Evolutionary conservation across 2,888 invertebrate genomes (phyloP), one percentile per base, ranked within the genome.

Genomic region (Schizotus pectinicornis): DNA sequence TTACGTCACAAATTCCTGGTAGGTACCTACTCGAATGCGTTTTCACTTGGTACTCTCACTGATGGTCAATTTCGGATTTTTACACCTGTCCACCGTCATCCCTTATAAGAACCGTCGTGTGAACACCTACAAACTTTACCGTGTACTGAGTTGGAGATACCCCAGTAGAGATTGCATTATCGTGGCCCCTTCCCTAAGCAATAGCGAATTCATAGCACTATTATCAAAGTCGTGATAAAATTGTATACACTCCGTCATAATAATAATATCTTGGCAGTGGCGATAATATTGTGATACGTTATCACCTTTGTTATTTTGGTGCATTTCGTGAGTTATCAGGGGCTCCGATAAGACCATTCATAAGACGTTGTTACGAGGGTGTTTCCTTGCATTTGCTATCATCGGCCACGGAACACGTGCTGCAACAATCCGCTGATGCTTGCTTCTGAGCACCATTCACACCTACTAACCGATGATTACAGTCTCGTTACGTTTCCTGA

Each of bases 151-250:
- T 61, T 65, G 51, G 61, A 72, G 63, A 67, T 72, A 71, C 70
- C 65, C 70, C 65, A 63, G 70, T 67, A 65, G 68, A 75, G 75
- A 75, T 75, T 74, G 69, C 71, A 73, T 68, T 75, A 74, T 74
- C 75, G 69, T 67, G 51, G 60, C 74, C 75, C 75, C 75, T 75
- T 74, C 74, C 74, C 67, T 69, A 70, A 62, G 68, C 74, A 72
- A 73, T 75, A 74, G 74, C 75, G 68, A 76, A 75, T 76, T 76
- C 73, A 71, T 72, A 72, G 71, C 71, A 67, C 69, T 71, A 75
- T 76, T 76, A 76, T 76, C 75, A 76, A 73, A 71, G 66, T 72
- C 69, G 71, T 76, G 76, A 76, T 76, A 75, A 75, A 74, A 74
- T 73, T 74, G 73, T 76, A 72, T 74, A 74, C 73, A 75, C 74